A percentile compares a stretch with the other conserved stretches of the same genome.
Conservation (phyloP, 2,888 invertebrate genomes). For the Eueremaeus valkanovi region DNA sequence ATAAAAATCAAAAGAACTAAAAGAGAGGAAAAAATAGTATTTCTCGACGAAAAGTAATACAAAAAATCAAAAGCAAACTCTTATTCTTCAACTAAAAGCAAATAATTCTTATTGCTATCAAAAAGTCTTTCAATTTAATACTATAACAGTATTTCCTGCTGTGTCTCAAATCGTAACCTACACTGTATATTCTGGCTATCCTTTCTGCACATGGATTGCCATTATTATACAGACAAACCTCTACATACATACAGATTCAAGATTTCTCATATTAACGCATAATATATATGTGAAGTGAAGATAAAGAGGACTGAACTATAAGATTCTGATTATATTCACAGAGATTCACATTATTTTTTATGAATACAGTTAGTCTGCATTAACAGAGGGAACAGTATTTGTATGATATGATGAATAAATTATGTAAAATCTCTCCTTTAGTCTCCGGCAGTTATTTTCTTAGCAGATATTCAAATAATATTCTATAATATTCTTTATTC, state of each 20-base stretch:
- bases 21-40: neutral
- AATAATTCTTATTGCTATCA: neutral
- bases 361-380: no score
- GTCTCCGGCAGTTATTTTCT: neutral
- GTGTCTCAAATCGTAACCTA: neutral
- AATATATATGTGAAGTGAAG: neutral
- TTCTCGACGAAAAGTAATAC: neutral
- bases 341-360: neutral
- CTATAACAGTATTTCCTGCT: slow-evolving; percentile 21
- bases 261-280: neutral
- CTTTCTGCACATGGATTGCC: neutral
- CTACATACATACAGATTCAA: neutral
- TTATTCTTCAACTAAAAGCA: neutral
- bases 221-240: slow-evolving; percentile 13
- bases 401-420: neutral
- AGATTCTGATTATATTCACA: neutral
- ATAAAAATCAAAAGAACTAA: neutral
- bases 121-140: slow-evolving; percentile 11
- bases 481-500: no score
- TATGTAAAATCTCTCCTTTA: neutral
- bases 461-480: neutral
- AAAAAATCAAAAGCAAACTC: neutral
- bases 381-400: neutral
- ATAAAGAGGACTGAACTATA: neutral
- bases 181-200: neutral